Base-by-base conservation (phyloP, 2,888 invertebrate species). In the Lysandra coridon region DNA sequence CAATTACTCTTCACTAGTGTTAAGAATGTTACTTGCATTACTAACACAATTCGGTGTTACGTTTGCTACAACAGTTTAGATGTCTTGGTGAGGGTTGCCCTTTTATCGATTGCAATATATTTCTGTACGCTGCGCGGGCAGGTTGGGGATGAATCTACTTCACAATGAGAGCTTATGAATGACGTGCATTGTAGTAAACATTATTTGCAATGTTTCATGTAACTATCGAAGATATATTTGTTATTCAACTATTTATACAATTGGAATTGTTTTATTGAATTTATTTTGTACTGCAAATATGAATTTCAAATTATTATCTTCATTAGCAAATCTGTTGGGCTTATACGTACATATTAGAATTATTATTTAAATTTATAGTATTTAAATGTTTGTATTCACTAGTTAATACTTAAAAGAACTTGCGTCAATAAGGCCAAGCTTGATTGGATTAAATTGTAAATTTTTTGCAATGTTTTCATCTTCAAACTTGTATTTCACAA, bases 71-170 rank as follows among this genome's bases (percentile, higher is more conserved):
- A 69, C 69, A 69, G 5, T 17, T 69, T 33, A 33, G 33, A 33
- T 69, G 33, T 17, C 69, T 69, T 69, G 14, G 33, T 37, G 69
- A 37, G 69, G 69, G 33, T 69, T 69, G 33, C 69, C 64, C 69
- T 37, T 69, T 69, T 33, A 69, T 69, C 69, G 69, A 69, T 69
- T 69, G 69, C 69, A 69, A 69, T 33, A 33, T 69, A 69, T 69
- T 69, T 69, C 69, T 69, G 69, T 33, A 14, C 69, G 30, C 69
- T 33, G 33, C 33, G 69, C 33, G 14, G 69, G 5, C 12, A 37
- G 33, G 37, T 69, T 69, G 17, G 37, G 69, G 69, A 69, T 69
- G 69, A 37, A 69, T 37, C 33, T 69, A 69, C 14, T 69, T 37
- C 10, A 37, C 33, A 69, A 69, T 69, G 14, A 69, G 37, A 33